phyloP scores from a whole-genome alignment of 2,888 invertebrate genomes.

The Saturnia pavonia region DNA sequence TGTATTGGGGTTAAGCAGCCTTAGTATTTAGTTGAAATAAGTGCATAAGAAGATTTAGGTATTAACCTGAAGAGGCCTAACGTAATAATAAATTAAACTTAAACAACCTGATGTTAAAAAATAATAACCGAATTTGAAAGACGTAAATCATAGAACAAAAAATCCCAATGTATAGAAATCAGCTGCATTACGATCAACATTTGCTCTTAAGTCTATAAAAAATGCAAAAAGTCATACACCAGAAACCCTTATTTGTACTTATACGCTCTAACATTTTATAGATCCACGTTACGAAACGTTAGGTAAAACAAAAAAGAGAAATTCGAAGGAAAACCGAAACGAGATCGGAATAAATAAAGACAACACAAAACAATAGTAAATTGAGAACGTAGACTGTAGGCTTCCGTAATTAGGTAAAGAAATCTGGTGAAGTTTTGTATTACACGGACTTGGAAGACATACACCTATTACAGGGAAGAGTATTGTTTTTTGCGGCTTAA shows the following conservation, averaged over 20 bases:
- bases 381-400: constrained; percentile 31
- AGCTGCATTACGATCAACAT: constrained; percentile 12
- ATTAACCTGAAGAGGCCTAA: too few relatives aligned
- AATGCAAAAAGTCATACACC: constrained; percentile 22
- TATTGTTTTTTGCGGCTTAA: constrained; percentile 1
- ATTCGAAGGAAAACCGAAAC: constrained; percentile 49
- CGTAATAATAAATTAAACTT: too few relatives aligned
- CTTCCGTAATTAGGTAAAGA: constrained; percentile 33
- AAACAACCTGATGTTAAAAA: not conserved
- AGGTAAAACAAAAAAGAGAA: constrained; percentile 26
- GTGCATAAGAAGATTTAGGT: too few relatives aligned
- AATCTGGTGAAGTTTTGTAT: constrained; percentile 21
- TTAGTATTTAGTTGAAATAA: too few relatives aligned
- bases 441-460: not conserved
- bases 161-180: not conserved
- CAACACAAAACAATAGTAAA: constrained; percentile 36
- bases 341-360: constrained; percentile 61
- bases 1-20: too few relatives aligned
- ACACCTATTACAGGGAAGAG: not conserved
- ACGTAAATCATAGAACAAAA: not conserved
- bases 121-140: not conserved
- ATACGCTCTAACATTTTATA: constrained; percentile 41
- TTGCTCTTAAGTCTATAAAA: constrained; percentile 24
- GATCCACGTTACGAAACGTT: constrained; percentile 30
- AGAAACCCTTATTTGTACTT: constrained; percentile 34